Evolutionary conservation across 2,113 vertebrate species (phyloP).

Genomic region (Nymphicus hollandicus): DNA sequence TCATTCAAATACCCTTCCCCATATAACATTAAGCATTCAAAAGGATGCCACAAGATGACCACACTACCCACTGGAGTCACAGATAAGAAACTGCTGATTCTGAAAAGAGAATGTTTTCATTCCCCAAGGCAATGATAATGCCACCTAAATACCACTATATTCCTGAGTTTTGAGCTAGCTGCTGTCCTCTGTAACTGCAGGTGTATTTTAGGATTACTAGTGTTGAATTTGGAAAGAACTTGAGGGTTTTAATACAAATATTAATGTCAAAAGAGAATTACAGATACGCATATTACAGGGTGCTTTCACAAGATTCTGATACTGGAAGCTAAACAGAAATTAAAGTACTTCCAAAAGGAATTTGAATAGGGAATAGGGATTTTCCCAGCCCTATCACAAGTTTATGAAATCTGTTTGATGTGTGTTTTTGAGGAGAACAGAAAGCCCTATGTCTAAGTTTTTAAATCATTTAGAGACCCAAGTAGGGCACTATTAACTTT

Average conservation of each 20-base stretch:
- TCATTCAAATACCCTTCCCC: not conserved
- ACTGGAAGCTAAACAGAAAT: slow-evolving; percentile 51
- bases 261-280: slow-evolving; percentile 46
- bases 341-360: slow-evolving; percentile 55
- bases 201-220: slow-evolving; percentile 47
- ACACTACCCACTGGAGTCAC: not conserved
- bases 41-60: not conserved
- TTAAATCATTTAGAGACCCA: slow-evolving; percentile 7
- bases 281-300: slow-evolving; percentile 22
- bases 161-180: slow-evolving; percentile 4
- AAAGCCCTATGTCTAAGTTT: not conserved
- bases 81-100: not conserved
- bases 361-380: slow-evolving; percentile 43
- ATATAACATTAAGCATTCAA: not conserved
- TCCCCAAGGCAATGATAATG: not conserved
- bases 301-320: slow-evolving; percentile 15
- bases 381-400: slow-evolving; percentile 8
- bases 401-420: slow-evolving; percentile 55
- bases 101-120: not conserved
- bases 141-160: not conserved
- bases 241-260: slow-evolving; percentile 43
- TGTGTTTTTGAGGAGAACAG: slow-evolving; percentile 15
- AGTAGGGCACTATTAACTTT: not conserved
- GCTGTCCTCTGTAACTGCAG: not conserved
- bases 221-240: slow-evolving; percentile 50